Percentiles rank a stretch among this genome's conserved stretches.
Evolutionary conservation across 1,140 invertebrate species (phyloP).

Genomic region (fruit fly (Drosophila melanogaster)): DNA sequence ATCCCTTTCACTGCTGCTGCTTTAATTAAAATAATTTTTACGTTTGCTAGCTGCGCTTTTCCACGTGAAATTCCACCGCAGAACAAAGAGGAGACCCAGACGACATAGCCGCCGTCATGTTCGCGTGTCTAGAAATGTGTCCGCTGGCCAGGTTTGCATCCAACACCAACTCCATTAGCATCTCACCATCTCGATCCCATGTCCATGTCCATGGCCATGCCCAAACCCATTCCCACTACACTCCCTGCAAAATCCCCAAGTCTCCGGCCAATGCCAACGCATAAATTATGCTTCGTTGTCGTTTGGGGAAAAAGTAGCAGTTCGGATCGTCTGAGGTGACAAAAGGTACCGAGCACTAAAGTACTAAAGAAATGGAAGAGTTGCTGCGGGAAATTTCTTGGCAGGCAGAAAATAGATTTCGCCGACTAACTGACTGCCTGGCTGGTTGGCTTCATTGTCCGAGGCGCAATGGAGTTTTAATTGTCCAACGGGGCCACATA

Average conservation of each 20-base stretch:
- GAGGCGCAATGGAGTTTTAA: constrained; percentile 68
- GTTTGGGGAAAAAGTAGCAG: constrained; percentile 18
- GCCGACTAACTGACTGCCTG: constrained; percentile 2
- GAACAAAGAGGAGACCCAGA: constrained; percentile 22
- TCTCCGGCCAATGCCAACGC: constrained; percentile 59
- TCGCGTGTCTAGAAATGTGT: constrained; percentile 74
- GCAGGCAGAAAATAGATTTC: constrained; percentile 40
- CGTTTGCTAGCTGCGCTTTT: constrained; percentile 64
- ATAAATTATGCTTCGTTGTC: constrained; percentile 82
- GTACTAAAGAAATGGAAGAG: constrained; percentile 9
- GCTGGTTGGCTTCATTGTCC: constrained; percentile 41
- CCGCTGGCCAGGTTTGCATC: constrained; percentile 44
- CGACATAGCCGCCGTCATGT: constrained; percentile 77
- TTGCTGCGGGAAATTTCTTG: constrained; percentile 60
- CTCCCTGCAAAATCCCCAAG: constrained; percentile 11
- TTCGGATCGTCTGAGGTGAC: constrained; percentile 44
- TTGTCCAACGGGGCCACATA: constrained; percentile 64
- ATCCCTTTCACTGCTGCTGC: constrained; percentile 15
- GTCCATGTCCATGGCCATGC: too few species aligned
- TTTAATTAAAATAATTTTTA: constrained; percentile 80
- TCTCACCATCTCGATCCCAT: neutral
- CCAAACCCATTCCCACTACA: neutral
- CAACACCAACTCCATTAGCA: constrained; percentile 24
- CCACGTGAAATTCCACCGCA: constrained; percentile 72
- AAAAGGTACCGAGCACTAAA: constrained; percentile 58